Base-by-base conservation (phyloP, 2,113 vertebrate species). In the Uria lomvia region DNA sequence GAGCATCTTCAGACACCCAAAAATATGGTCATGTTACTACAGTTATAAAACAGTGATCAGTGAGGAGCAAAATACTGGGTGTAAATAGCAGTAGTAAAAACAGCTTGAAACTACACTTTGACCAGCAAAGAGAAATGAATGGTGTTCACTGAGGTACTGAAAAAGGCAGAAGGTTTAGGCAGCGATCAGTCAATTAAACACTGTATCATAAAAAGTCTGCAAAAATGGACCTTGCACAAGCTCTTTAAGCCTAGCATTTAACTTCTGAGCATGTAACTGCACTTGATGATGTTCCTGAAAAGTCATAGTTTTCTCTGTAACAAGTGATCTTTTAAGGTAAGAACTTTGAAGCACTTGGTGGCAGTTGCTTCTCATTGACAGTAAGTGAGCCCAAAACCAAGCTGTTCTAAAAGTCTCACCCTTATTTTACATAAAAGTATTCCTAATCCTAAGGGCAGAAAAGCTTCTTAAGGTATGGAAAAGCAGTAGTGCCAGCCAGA, bases 51-150 rank as follows among this genome's bases (percentile, higher is more conserved):
- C 18, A 22, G 9, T 62, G 22, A 2, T 7, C 16, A 40, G 12
- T 62, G 21, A 90, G 18, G 8, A 66, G 24, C 23, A 42, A 6
- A 26, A 17, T 11, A 8, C 13, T 19, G 20, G 4, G 27, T 5
- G 12, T 67, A 34, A 62, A 59, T 4, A 71, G 24, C 21, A 67
- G 24, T 18, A 82, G 8, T 12, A 23, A 40, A 84, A 58, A n/a
- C 20, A 34, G 17, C 14, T 52, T 49, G 50, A 68, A 92, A 29
- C 22, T 59, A 34, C 6, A 1, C 15, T 82, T 55, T 13, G 8
- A 38, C 10, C 47, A 76, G 17, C 0, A 6, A 72, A 13, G n/a
- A 75, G 47, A 52, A 45, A 65, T 42, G 22, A 60, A 20, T 0
- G 2, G 11, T 68, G 38, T 15, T 45, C 53, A 21, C 12, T 32